A percentile compares a stretch with the other conserved stretches of the same genome.
Evolutionary conservation across 2,113 vertebrate genomes (phyloP).

Genomic region (Rhabdomys dilectus): DNA sequence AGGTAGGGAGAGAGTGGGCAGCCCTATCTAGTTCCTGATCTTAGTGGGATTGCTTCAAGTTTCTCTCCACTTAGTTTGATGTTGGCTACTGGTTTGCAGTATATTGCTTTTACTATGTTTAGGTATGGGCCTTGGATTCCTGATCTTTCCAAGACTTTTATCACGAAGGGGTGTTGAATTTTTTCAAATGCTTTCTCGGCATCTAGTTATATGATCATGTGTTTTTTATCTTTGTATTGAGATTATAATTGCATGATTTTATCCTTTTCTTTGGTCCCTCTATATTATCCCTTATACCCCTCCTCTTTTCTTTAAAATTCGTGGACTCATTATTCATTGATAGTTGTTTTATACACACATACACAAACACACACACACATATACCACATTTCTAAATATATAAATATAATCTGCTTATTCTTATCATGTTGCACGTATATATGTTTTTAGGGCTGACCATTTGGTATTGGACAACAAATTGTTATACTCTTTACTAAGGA

Average conservation of each 20-base stretch:
- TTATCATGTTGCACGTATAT: background rate
- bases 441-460: background rate
- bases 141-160: too few relatives aligned
- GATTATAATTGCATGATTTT: background rate
- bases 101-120: too few relatives aligned
- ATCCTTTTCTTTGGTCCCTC: background rate
- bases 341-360: background rate
- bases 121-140: too few relatives aligned
- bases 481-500: background rate
- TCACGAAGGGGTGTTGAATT: too few relatives aligned
- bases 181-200: too few relatives aligned
- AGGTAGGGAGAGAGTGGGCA: too few relatives aligned
- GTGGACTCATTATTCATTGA: background rate
- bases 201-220: too few relatives aligned
- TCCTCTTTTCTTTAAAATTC: background rate
- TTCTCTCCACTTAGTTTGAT: too few relatives aligned
- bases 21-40: too few relatives aligned
- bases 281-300: background rate
- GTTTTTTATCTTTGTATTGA: too few relatives aligned
- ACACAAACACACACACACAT: background rate
- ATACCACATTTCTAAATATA: background rate
- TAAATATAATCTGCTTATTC: background rate
- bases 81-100: too few relatives aligned
- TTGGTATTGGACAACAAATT: background rate
- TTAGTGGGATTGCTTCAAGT: too few relatives aligned